phyloP scores from a whole-genome alignment of 2,888 invertebrate species.

The Dione juno region DNA sequence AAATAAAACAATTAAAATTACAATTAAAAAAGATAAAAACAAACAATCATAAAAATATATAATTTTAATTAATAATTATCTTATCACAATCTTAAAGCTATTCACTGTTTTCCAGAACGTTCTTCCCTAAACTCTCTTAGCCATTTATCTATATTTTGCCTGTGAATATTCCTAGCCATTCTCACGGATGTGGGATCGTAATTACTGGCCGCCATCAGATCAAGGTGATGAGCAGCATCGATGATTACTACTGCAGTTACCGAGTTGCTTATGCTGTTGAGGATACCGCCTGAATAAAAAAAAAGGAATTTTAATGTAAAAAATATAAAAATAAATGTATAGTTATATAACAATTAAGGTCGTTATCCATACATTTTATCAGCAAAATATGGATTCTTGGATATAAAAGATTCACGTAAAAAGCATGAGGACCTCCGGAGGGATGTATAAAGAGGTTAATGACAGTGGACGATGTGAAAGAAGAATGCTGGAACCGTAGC shows the following conservation, averaged over 20 bases:
- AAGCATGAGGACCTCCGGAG: too few species aligned
- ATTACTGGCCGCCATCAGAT: conserved; percentile 86
- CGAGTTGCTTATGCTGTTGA: conserved; percentile 86
- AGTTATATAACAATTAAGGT: too few species aligned
- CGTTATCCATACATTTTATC: too few species aligned
- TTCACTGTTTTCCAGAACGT: conserved; percentile 10
- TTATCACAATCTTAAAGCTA: conserved; percentile 2
- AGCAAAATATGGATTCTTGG: too few species aligned
- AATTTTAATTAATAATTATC: conserved; percentile 7
- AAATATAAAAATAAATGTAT: not conserved
- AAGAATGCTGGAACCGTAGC: too few species aligned
- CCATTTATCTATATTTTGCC: conserved; percentile 85
- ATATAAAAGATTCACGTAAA: too few species aligned
- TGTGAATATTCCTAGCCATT: conserved; percentile 85
- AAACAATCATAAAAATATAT: not conserved
- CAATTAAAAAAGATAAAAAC: not conserved
- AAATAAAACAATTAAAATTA: too few species aligned
- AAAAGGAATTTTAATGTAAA: not conserved
- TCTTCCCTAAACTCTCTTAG: conserved; percentile 58
- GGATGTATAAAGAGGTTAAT: too few species aligned
- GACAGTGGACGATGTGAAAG: too few species aligned
- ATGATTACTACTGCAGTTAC: conserved; percentile 89
- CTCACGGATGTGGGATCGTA: conserved; percentile 87
- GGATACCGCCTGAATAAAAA: conserved; percentile 83
- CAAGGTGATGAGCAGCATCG: conserved; percentile 94